Base-by-base conservation (phyloP, 2,888 invertebrate species). In the Drosophila subquinaria region DNA sequence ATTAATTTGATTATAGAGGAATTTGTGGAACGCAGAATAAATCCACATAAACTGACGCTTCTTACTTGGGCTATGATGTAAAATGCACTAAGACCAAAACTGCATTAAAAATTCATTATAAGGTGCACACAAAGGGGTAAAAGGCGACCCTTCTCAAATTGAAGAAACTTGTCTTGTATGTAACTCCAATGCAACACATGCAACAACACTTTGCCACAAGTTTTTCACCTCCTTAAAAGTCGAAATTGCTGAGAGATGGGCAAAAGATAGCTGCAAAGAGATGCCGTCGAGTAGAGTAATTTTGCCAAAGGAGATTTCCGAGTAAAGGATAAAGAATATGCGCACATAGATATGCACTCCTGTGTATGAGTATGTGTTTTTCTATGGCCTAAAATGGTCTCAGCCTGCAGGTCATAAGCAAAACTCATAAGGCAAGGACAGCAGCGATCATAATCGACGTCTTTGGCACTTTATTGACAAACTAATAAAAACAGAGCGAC, bases 381-480 rank as follows among this genome's bases (percentile, higher is more conserved):
- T 27, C 27, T 27, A 38, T 47, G 13, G 57, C 43, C 56, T 65
- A 70, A 75, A 85, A 82, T 59, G 67, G 55, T 47, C 61, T 45
- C 61, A 57, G 82, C 69, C 82, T 80, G 78, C 62, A 63, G 78
- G 77, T 71, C 77, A 69, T 55, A 64, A 74, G 76, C 66, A 64
- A 72, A 76, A 67, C 77, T 79, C 72, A 78, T 71, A 71, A 73
- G 77, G 50, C 69, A 60, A 68, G 64, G 56, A 61, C 60, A 71
- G 69, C 55, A 71, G 68, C 69, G 73, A 77, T 81, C 79, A 61
- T 75, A 81, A 86, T 86, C 83, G 86, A 82, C 82, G 79, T 84
- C 87, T 84, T 85, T 73, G 86, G 65, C 85, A 84, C 81, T 84
- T 86, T 89, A 90, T 90, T 90, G 90, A 85, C 89, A 90, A 88